phyloP scores from a whole-genome alignment of 2,888 invertebrate genomes.

The Pyrocoelia pectoralis region DNA sequence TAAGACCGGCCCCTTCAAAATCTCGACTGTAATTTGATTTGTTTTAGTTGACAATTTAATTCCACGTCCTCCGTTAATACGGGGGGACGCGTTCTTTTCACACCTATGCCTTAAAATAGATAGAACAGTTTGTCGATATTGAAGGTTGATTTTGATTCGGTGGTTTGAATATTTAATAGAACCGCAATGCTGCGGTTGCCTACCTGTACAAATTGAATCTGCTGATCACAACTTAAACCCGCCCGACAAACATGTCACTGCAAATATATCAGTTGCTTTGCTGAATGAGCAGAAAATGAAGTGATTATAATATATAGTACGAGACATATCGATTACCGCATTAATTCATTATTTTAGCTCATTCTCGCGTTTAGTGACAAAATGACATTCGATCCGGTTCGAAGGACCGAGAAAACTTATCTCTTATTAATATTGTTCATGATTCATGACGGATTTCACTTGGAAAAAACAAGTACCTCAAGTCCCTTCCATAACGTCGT shows the following conservation, averaged over 20 bases:
- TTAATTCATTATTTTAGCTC: too few species aligned
- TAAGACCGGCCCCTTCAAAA: slow-evolving; percentile 32
- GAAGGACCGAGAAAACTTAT: too few species aligned
- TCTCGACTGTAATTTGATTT: slow-evolving; percentile 27
- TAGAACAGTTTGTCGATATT: not conserved
- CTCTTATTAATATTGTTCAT: too few species aligned
- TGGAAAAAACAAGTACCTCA: too few species aligned
- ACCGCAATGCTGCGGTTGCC: slow-evolving; percentile 27
- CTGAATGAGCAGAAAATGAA: not conserved
- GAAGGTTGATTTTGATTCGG: not conserved
- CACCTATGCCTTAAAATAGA: not conserved
- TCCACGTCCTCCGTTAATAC: not conserved
- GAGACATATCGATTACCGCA: too few species aligned
- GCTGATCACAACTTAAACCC: slow-evolving; percentile 15
- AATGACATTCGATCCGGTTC: too few species aligned
- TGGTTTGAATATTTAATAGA: slow-evolving; percentile 25
- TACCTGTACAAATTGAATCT: slow-evolving; percentile 26
- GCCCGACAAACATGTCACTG: not conserved
- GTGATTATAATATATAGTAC: too few species aligned
- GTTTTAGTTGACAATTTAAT: slow-evolving; percentile 1
- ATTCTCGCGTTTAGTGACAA: too few species aligned
- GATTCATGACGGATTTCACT: too few species aligned
- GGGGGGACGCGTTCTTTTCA: too few species aligned
- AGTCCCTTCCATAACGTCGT: too few species aligned
- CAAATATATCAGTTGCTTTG: not conserved